A percentile compares a stretch with the other conserved stretches of the same genome.
phyloP scores from a whole-genome alignment of 2,797 vertebrate genomes.

The Oreonectes daqikongensis region DNA sequence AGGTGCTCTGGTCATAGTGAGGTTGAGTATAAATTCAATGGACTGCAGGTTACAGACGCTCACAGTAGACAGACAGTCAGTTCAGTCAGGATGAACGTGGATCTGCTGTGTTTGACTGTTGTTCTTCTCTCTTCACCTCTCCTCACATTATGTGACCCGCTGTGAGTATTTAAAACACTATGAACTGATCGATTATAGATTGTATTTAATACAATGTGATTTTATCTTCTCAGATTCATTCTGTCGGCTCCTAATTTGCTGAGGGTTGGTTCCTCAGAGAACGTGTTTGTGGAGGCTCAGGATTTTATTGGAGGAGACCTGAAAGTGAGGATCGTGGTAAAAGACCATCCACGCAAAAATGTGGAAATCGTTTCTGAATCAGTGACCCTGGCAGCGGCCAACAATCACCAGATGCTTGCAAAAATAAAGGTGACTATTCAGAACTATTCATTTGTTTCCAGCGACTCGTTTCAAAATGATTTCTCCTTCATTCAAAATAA shows the following conservation, averaged over 20 bases:
- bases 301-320: constrained; percentile 35
- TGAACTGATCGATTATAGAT: not conserved
- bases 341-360: constrained; percentile 46
- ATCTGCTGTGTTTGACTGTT: constrained; percentile 3
- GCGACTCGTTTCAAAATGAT: constrained; percentile 53
- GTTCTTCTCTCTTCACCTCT: constrained; percentile 1
- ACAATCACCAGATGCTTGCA: constrained; percentile 38
- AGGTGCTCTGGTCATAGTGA: not conserved
- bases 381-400: constrained; percentile 43
- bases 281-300: constrained; percentile 59
- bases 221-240: constrained; percentile 31
- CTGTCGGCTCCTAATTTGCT: constrained; percentile 59
- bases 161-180: not conserved
- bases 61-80: not conserved
- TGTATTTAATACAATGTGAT: constrained; percentile 16
- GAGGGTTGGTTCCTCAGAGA: constrained; percentile 56
- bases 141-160: not conserved
- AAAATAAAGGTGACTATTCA: constrained; percentile 40
- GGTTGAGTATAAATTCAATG: not conserved
- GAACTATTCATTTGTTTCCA: not conserved
- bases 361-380: not conserved
- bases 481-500: not conserved
- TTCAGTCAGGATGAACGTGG: not conserved
- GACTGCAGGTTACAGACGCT: not conserved
- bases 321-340: constrained; percentile 34